These are phyloP conservation scores for Halyomorpha halys DNA, from an alignment of 1,140 invertebrate genomes.

Conservation along the genomic window DNA sequence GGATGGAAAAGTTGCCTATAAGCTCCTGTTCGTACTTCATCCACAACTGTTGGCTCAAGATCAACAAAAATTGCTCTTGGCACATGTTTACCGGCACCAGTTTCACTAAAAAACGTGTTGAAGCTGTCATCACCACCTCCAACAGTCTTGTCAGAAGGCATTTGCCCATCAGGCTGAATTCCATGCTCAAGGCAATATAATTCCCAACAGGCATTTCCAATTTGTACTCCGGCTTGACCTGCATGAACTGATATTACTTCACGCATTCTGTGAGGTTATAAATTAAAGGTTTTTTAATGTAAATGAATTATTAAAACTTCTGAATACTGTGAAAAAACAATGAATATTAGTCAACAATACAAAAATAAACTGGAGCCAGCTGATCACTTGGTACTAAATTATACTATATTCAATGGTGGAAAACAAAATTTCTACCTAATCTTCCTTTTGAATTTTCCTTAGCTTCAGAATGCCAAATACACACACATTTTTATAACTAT, in stretches of 20 bases:
- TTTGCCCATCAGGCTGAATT: slow-evolving; percentile 71
- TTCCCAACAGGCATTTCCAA: slow-evolving; percentile 70
- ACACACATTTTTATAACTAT: too few species aligned
- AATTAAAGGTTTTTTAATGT: too few species aligned
- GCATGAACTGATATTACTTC: slow-evolving; percentile 65
- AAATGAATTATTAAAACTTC: too few species aligned
- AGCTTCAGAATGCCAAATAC: too few species aligned
- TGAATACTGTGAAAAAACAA: too few species aligned
- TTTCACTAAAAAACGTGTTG: slow-evolving; percentile 44
- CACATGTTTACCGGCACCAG: slow-evolving; percentile 50
- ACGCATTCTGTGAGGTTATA: too few species aligned
- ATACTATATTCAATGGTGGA: too few species aligned
- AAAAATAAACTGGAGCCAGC: neutral
- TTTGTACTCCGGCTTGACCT: slow-evolving; percentile 71
- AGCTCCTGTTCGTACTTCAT: slow-evolving; percentile 48
- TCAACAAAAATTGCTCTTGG: slow-evolving; percentile 55
- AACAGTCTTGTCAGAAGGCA: slow-evolving; percentile 39
- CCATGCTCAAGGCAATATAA: slow-evolving; percentile 85
- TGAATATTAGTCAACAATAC: neutral
- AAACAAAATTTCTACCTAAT: too few species aligned
- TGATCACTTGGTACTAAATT: neutral
- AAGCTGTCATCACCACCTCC: slow-evolving; percentile 66
- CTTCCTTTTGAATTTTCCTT: too few species aligned
- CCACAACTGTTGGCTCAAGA: slow-evolving; percentile 56
- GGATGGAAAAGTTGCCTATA: slow-evolving; percentile 51